Percentiles rank a stretch among this genome's conserved stretches.
phyloP scores from a whole-genome alignment of 2,113 vertebrate genomes.

The Megalops atlanticus region DNA sequence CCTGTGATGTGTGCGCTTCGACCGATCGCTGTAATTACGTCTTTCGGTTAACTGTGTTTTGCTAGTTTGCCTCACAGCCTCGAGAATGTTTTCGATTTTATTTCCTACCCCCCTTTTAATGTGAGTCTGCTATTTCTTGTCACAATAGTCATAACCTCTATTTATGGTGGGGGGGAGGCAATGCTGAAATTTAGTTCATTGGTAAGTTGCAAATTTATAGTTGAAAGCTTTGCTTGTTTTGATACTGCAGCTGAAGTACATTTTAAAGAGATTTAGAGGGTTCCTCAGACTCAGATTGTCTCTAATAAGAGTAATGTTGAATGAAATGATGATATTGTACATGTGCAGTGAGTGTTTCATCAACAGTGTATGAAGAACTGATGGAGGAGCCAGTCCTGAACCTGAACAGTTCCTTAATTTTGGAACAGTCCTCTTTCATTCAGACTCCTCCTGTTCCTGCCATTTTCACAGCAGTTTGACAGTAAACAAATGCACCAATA shows the following conservation, averaged over 20 bases:
- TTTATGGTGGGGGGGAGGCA: no score
- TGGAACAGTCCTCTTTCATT: background rate
- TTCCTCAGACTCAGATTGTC: no score
- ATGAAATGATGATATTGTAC: no score
- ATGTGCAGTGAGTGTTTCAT: no score
- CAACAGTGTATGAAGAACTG: background rate
- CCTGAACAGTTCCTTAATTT: conserved; percentile 9
- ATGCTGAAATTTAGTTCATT: no score
- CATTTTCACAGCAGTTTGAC: background rate
- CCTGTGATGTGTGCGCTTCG: background rate
- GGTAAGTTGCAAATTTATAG: no score
- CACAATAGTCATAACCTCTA: no score
- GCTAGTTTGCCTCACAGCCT: background rate
- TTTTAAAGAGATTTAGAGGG: no score
- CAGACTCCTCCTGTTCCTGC: background rate
- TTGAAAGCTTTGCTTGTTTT: no score
- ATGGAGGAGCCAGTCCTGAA: background rate
- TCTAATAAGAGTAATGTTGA: no score
- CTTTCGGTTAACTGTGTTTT: background rate
- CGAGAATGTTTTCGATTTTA: background rate
- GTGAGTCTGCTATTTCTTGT: background rate
- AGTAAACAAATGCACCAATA: background rate
- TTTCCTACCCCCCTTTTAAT: background rate
- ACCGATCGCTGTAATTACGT: background rate
- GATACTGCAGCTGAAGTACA: no score